Conservation (phyloP, 2,888 invertebrate species). For the Thumatha senex region DNA sequence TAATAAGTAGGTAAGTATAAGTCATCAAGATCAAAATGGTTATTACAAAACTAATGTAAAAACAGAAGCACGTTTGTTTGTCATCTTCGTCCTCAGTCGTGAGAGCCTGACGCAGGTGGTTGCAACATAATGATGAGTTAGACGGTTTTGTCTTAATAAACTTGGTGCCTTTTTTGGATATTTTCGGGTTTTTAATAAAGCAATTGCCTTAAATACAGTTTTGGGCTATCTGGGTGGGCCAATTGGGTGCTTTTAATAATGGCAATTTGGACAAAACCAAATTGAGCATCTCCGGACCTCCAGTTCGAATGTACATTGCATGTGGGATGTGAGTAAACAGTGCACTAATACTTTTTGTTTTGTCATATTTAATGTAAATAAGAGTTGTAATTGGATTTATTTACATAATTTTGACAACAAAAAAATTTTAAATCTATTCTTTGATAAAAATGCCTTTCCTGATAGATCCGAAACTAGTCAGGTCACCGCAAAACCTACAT, state of each 20-base stretch:
- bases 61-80: conserved; percentile 18
- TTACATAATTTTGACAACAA: not conserved
- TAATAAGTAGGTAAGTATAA: too few relatives aligned
- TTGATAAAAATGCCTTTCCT: too few relatives aligned
- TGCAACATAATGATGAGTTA: conserved; percentile 28
- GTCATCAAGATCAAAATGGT: too few relatives aligned
- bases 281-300: conserved; percentile 59
- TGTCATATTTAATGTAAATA: not conserved
- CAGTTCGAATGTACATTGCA: conserved; percentile 37
- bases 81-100: conserved; percentile 6
- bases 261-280: conserved; percentile 53
- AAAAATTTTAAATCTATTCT: too few relatives aligned
- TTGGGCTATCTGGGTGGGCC: conserved; percentile 55
- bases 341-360: conserved; percentile 2
- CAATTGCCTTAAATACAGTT: conserved; percentile 39
- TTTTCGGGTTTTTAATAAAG: conserved; percentile 43
- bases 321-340: conserved; percentile 11
- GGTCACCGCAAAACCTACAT: too few relatives aligned
- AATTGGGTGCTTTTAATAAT: conserved; percentile 56
- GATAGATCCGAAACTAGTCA: too few relatives aligned
- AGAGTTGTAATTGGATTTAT: not conserved
- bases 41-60: not conserved
- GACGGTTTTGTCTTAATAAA: conserved; percentile 38
- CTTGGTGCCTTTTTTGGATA: conserved; percentile 17
- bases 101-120: conserved; percentile 26